These are phyloP conservation scores for Lophura nycthemera DNA, from an alignment of 2,113 vertebrate species.

Conservation along the genomic window DNA sequence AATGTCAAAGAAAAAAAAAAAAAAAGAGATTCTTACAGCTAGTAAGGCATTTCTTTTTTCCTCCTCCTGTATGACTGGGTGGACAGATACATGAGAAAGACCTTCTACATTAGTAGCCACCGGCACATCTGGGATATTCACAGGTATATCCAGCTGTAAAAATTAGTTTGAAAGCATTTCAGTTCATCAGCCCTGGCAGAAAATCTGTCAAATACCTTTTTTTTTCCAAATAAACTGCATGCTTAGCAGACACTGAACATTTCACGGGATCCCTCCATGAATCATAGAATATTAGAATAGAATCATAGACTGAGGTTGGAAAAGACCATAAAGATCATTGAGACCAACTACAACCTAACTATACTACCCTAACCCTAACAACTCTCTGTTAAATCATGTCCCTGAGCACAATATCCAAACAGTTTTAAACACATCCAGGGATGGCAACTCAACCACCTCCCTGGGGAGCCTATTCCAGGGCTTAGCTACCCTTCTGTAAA, in stretches of 20 bases:
- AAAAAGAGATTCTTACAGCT: conserved; percentile 78
- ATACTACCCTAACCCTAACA: too few species aligned
- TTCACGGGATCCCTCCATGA: not conserved
- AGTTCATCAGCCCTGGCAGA: not conserved
- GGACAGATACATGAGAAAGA: conserved; percentile 57
- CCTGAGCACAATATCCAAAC: too few species aligned
- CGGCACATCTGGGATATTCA: conserved; percentile 81
- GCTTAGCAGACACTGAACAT: not conserved
- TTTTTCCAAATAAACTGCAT: not conserved
- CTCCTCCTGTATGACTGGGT: conserved; percentile 53
- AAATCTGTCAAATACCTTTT: not conserved
- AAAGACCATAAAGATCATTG: too few species aligned
- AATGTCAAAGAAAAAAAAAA: not conserved
- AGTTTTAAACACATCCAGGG: too few species aligned
- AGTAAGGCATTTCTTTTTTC: conserved; percentile 76
- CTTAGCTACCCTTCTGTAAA: too few species aligned
- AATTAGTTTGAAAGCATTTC: conserved; percentile 45
- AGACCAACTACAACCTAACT: too few species aligned
- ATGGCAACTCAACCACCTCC: too few species aligned
- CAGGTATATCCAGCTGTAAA: conserved; percentile 89
- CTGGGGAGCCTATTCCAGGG: too few species aligned
- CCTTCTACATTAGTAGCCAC: conserved; percentile 74
- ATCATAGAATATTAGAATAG: not conserved
- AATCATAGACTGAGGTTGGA: too few species aligned
- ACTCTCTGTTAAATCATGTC: too few species aligned